phyloP scores from a whole-genome alignment of 1,140 invertebrate species.

The Bombus pascuorum region DNA sequence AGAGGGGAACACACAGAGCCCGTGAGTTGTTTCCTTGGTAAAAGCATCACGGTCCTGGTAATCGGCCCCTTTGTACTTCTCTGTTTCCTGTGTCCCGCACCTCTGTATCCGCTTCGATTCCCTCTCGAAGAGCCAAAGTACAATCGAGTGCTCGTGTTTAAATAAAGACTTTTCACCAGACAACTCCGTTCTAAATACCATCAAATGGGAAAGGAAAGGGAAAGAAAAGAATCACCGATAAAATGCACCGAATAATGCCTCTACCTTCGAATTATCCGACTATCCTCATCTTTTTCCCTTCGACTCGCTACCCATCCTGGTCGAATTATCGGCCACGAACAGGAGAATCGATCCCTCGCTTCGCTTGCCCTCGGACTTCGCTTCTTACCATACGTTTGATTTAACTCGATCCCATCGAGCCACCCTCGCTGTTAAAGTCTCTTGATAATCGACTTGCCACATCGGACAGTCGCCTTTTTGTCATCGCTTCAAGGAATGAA shows the following conservation, averaged over 20 bases:
- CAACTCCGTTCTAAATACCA: slow-evolving; percentile 16
- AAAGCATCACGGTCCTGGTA: slow-evolving; percentile 1
- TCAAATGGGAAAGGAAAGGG: no score
- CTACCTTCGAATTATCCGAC: slow-evolving; percentile 48
- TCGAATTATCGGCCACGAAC: slow-evolving; percentile 40
- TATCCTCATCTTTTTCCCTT: not conserved
- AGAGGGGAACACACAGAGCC: not conserved
- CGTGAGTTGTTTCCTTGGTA: not conserved
- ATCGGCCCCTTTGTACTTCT: slow-evolving; percentile 21
- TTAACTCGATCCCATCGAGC: slow-evolving; percentile 43
- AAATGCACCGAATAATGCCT: slow-evolving; percentile 9
- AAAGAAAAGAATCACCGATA: not conserved
- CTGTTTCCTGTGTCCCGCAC: not conserved
- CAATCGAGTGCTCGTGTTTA: slow-evolving; percentile 11
- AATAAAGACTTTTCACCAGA: slow-evolving; percentile 18
- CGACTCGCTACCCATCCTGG: not conserved
- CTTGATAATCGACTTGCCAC: slow-evolving; percentile 32
- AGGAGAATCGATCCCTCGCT: not conserved
- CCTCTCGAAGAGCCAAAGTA: slow-evolving; percentile 5
- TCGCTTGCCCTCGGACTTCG: no score
- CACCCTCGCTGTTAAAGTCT: slow-evolving; percentile 2
- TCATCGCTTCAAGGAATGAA: not conserved
- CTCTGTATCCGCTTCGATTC: slow-evolving; percentile 5
- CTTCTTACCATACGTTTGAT: slow-evolving; percentile 46
- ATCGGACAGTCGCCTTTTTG: slow-evolving; percentile 46